Base-by-base conservation (phyloP, 2,797 vertebrate genomes). In the Falco berigora region DNA sequence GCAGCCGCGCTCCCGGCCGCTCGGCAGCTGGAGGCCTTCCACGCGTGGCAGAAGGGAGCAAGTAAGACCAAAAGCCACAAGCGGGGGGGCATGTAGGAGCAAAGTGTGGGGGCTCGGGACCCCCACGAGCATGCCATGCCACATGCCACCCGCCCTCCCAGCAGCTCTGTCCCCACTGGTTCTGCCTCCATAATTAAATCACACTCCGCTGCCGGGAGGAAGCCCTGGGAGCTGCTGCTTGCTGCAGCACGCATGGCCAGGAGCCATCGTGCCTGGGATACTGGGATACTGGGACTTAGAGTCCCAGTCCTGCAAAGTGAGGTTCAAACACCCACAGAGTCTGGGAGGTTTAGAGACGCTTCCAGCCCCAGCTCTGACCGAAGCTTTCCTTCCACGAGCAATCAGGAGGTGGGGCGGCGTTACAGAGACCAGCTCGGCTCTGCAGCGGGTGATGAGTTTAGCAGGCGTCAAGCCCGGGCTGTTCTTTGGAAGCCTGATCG, bases 221-320 rank as follows among this genome's bases (percentile, higher is more conserved):
- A 92, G 47, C 61, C 23, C 20, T 3, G 2, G 64, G 32, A 72
- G 49, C 34, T 46, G 78, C 86, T 24, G 47, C 38, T 25, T 10
- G 46, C 36, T 6, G 1, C 38, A 17, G 47, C 5, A 0, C 0
- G 16, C 0, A 0, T 18, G 25, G 27, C 46, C 49, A 4, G 0
- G 3, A 75, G 78, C 36, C 5, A 8, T 53, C 8, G 0, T 10
- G 27, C 61, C 38, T 5, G 0, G 56, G 19, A 9, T 1, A 30
- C 42, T 3, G 50, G 34, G 61, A 6, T 5, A 10, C 6, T 1
- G 9, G 49, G 40, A 13, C 58, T 23, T 8, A 40, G 42, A 30
- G 32, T n/a, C 8, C 22, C 15, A 2, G 10, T 21, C 28, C 61
- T 61, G 34, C 34, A 61, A 44, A 74, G 25, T 25, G 52, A 18